Conservation (phyloP, 2,797 vertebrate genomes). For the Spondyliosoma cantharus region DNA sequence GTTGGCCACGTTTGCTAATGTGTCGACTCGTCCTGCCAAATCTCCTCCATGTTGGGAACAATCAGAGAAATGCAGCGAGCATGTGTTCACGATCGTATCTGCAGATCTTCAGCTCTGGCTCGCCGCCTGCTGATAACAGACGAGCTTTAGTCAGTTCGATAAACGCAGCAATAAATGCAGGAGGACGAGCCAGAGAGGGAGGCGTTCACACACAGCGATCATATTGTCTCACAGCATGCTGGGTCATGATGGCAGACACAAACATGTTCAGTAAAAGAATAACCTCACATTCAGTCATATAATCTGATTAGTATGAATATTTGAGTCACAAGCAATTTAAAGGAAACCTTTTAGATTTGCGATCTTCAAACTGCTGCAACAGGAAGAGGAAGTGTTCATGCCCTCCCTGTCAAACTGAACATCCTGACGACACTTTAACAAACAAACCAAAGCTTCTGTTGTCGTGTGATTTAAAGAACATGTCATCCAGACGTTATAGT, state of each 20-base stretch:
- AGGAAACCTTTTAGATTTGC: not conserved
- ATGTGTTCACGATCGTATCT: not conserved
- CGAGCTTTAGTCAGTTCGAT: not conserved
- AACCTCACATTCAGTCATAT: too few relatives aligned
- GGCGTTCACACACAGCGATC: not conserved
- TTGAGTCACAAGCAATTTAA: too few relatives aligned
- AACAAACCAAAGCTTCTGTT: not conserved
- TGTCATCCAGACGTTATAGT: not conserved
- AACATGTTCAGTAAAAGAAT: too few relatives aligned
- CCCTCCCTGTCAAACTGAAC: not conserved
- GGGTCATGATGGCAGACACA: too few relatives aligned
- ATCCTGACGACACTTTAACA: not conserved
- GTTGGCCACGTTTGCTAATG: not conserved
- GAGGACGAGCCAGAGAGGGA: not conserved
- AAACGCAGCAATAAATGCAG: not conserved
- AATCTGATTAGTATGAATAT: not conserved
- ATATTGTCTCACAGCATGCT: not conserved
- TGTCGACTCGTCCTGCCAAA: not conserved
- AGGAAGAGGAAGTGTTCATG: not conserved
- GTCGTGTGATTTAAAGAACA: not conserved
- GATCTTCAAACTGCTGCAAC: not conserved
- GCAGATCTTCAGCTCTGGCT: constrained; percentile 10
- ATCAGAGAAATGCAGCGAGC: not conserved
- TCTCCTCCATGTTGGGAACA: constrained; percentile 5
- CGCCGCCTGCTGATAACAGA: not conserved